Evolutionary conservation across 92 coral and sea anemone genomes (phyloP), one percentile per base, ranked within the genome.

Genomic region (Heliopora coerulea): DNA sequence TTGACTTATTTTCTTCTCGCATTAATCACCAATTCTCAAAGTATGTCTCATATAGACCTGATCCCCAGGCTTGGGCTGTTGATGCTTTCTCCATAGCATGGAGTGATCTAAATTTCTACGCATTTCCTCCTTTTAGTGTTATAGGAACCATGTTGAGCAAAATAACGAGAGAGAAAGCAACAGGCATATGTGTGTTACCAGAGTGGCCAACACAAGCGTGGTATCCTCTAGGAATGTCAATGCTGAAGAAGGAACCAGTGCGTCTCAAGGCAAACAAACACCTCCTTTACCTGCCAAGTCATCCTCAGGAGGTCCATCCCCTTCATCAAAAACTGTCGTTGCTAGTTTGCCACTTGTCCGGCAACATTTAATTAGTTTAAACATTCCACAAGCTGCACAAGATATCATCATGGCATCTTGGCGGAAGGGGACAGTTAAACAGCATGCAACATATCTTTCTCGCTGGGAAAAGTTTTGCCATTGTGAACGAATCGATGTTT

Each of bases 201-300:
- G n/a, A 39, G 54, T 80, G 88, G 88, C 79, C 85, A 74, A 75
- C 85, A 82, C n/a, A n/a, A n/a, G n/a, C n/a, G n/a, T n/a, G n/a
- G n/a, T n/a, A n/a, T n/a, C n/a, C n/a, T n/a, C n/a, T n/a, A n/a
- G n/a, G n/a, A n/a, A n/a, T n/a, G n/a, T n/a, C n/a, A n/a, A n/a
- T n/a, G n/a, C n/a, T n/a, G n/a, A n/a, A n/a, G n/a, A n/a, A n/a
- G n/a, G n/a, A n/a, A n/a, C n/a, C n/a, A n/a, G n/a, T n/a, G n/a
- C n/a, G n/a, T n/a, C n/a, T n/a, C n/a, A n/a, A 37, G 42, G 6
- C 72, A 3, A 33, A 27, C 14, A 28, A 9, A 19, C 33, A 26
- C 25, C 50, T 64, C 1, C 72, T 64, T n/a, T 50, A 41, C 12
- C 72, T 64, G 2, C 72, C 72, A 64, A 50, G 49, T 0, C n/a